Conservation (phyloP, 2,888 invertebrate genomes). For the Ctena decussata region DNA sequence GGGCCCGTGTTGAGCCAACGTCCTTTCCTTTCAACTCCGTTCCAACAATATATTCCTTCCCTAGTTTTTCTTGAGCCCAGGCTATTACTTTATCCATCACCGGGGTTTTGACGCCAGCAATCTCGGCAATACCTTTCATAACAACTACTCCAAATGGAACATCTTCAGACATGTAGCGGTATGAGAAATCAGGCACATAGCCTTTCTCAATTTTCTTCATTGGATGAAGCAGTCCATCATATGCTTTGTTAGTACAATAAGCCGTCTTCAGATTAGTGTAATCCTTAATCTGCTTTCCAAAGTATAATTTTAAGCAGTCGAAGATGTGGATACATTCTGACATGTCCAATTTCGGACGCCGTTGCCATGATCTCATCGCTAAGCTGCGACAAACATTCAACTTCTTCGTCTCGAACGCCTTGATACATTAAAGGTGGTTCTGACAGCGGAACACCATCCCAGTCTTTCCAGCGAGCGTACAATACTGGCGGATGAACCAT, state of each 20-base stretch:
- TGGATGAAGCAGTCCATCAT: conserved; percentile 75
- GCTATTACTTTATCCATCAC: conserved; percentile 72
- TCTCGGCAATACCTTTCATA: conserved; percentile 75
- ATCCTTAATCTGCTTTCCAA: conserved; percentile 70
- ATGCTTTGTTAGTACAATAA: conserved; percentile 74
- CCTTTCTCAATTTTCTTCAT: conserved; percentile 69
- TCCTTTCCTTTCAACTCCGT: conserved; percentile 73
- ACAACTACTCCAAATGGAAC: conserved; percentile 79
- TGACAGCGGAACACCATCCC: conserved; percentile 73
- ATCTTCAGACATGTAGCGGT: conserved; percentile 78
- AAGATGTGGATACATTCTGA: conserved; percentile 71
- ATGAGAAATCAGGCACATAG: conserved; percentile 74
- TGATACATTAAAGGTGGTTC: conserved; percentile 79
- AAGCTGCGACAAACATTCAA: conserved; percentile 67
- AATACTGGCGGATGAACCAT: conserved; percentile 79
- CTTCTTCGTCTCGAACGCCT: conserved; percentile 73
- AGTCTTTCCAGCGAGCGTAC: conserved; percentile 77
- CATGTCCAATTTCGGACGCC: conserved; percentile 69
- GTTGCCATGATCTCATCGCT: conserved; percentile 76
- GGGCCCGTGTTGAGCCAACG: conserved; percentile 69
- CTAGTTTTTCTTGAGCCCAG: conserved; percentile 76
- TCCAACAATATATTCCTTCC: conserved; percentile 75
- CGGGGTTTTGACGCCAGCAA: conserved; percentile 75
- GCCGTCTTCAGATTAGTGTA: conserved; percentile 58
- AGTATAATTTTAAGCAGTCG: conserved; percentile 74